Percentiles rank a stretch among this genome's conserved stretches.
Evolutionary conservation across 30 jellyfish, hydroid and myxozoan species (phyloP).

Genomic region (Morbakka virulenta): DNA sequence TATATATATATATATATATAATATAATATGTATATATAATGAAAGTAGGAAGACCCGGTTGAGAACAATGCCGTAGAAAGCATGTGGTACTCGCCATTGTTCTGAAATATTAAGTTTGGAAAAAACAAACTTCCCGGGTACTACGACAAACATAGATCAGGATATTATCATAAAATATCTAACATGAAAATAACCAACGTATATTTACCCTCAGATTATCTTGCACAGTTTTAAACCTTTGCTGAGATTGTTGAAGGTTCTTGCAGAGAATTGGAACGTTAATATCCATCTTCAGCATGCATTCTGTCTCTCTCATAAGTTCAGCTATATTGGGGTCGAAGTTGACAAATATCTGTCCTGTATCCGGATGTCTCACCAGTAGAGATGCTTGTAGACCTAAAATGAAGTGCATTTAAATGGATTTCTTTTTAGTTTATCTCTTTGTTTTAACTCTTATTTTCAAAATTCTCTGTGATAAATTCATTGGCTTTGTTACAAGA

Average conservation of each 20-base stretch:
- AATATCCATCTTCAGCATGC: constrained; percentile 81
- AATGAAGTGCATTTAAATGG: not conserved
- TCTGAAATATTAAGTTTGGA: no score
- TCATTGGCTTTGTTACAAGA: no score
- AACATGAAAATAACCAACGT: no score
- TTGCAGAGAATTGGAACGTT: constrained; percentile 68
- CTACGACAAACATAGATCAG: no score
- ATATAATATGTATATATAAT: no score
- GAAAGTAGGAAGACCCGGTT: no score
- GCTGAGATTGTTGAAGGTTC: constrained; percentile 36
- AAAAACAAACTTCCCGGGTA: no score
- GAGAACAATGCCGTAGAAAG: no score
- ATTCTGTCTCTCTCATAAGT: constrained; percentile 82
- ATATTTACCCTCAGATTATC: constrained; percentile 75
- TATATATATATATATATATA: no score
- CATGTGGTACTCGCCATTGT: no score
- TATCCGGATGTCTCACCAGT: constrained; percentile 75
- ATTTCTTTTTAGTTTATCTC: not conserved
- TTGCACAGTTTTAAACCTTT: constrained; percentile 25
- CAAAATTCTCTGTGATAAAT: not conserved
- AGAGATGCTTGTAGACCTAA: constrained; percentile 88
- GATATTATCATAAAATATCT: no score
- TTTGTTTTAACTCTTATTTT: not conserved
- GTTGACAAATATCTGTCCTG: constrained; percentile 64
- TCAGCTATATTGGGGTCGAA: constrained; percentile 81